phyloP scores from a whole-genome alignment of 2,113 vertebrate species.

The Bungarus multicinctus region DNA sequence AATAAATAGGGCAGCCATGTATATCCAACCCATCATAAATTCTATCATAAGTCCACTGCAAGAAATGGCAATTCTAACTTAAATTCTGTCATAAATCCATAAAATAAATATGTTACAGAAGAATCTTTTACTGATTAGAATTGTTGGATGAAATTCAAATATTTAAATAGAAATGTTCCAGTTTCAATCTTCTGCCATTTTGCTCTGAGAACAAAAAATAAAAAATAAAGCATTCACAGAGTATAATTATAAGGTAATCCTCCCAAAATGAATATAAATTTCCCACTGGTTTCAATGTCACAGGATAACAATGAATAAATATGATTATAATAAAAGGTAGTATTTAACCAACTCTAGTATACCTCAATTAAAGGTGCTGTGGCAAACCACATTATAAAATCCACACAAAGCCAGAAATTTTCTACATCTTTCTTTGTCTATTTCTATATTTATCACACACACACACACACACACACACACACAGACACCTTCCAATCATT shows the following conservation, averaged over 20 bases:
- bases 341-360: not conserved
- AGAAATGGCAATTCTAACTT: not conserved
- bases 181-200: not conserved
- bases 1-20: not conserved
- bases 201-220: not conserved
- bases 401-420: not conserved
- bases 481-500: not conserved
- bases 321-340: not conserved
- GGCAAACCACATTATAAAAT: not conserved
- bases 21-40: not conserved
- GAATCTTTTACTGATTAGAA: not conserved
- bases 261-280: not conserved
- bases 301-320: not conserved
- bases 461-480: too few relatives aligned
- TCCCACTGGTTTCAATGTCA: not conserved
- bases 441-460: not conserved
- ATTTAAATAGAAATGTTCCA: not conserved
- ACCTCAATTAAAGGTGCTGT: not conserved
- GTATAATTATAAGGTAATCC: not conserved
- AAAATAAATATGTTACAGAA: not conserved
- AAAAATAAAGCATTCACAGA: not conserved
- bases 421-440: not conserved
- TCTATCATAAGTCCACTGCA: not conserved
- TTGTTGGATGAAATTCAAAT: conserved; percentile 1
- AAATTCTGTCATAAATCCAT: not conserved